Percentiles rank a stretch among this genome's conserved stretches.
Evolutionary conservation across 2,888 invertebrate genomes (phyloP).

Genomic region (Lithophane leautieri): DNA sequence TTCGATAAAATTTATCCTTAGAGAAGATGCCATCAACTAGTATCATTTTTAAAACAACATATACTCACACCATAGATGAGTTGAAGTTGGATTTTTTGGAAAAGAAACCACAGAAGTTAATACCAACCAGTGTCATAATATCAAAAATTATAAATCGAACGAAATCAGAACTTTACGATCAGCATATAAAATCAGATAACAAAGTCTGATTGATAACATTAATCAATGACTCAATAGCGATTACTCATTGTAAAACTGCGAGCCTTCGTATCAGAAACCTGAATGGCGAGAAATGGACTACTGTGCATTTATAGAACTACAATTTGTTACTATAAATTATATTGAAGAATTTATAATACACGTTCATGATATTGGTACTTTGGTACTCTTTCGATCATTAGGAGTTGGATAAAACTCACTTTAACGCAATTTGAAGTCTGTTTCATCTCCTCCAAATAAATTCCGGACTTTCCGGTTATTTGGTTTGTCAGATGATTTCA

Average conservation of each 20-base stretch:
- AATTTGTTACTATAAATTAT: conserved; percentile 12
- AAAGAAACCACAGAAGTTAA: neutral
- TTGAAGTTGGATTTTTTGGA: neutral
- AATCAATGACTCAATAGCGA: conserved; percentile 56
- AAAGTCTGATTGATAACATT: conserved; percentile 56
- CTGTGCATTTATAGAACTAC: conserved; percentile 18
- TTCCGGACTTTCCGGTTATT: neutral
- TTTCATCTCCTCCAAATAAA: neutral
- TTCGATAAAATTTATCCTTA: neutral
- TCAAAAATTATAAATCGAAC: conserved; percentile 12
- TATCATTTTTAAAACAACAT: neutral
- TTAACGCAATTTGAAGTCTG: neutral
- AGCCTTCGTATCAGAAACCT: conserved; percentile 33
- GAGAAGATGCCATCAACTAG: neutral
- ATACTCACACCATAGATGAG: neutral
- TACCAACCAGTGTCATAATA: neutral
- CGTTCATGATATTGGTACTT: neutral
- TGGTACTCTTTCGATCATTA: neutral
- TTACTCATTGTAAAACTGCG: conserved; percentile 52
- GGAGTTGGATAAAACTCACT: neutral
- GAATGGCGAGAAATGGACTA: conserved; percentile 29
- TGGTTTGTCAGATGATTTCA: neutral
- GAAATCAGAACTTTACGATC: conserved; percentile 36
- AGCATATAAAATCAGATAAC: conserved; percentile 49
- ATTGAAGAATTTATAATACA: conserved; percentile 8